phyloP scores from a whole-genome alignment of 1,140 invertebrate species.

The Lasioglossum albipes region DNA sequence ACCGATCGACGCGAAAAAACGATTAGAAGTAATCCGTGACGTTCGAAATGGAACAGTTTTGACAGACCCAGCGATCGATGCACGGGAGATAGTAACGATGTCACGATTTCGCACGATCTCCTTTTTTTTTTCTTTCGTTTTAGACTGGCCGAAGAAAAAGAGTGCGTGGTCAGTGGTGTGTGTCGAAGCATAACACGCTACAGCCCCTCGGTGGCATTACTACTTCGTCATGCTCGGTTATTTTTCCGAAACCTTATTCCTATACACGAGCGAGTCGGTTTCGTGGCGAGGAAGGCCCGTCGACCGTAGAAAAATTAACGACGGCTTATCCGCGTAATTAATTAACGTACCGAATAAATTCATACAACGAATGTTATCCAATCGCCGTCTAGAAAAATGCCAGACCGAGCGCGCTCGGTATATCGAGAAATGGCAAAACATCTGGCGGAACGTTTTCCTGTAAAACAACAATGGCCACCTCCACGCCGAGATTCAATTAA shows the following conservation, averaged over 20 bases:
- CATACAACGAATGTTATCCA: slow-evolving; percentile 26
- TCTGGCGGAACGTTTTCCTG: neutral
- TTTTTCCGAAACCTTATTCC: slow-evolving; percentile 68
- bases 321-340: slow-evolving; percentile 46
- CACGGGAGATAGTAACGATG: slow-evolving; percentile 65
- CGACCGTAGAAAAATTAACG: slow-evolving; percentile 43
- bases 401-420: neutral
- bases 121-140: slow-evolving; percentile 49
- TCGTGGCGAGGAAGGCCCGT: slow-evolving; percentile 44
- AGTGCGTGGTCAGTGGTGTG: slow-evolving; percentile 72
- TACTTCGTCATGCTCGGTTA: slow-evolving; percentile 73
- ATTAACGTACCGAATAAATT: slow-evolving; percentile 28
- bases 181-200: slow-evolving; percentile 74
- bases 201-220: slow-evolving; percentile 68
- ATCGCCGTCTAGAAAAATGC: neutral
- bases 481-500: neutral
- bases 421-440: neutral
- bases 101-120: slow-evolving; percentile 73
- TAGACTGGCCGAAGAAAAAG: slow-evolving; percentile 68
- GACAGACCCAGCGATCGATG: slow-evolving; percentile 17
- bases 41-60: neutral
- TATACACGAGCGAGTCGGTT: neutral
- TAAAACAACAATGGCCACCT: neutral
- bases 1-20: no score
- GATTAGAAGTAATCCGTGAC: no score